phyloP scores from a whole-genome alignment of 2,888 invertebrate genomes.

The Pyrochroa serraticornis region DNA sequence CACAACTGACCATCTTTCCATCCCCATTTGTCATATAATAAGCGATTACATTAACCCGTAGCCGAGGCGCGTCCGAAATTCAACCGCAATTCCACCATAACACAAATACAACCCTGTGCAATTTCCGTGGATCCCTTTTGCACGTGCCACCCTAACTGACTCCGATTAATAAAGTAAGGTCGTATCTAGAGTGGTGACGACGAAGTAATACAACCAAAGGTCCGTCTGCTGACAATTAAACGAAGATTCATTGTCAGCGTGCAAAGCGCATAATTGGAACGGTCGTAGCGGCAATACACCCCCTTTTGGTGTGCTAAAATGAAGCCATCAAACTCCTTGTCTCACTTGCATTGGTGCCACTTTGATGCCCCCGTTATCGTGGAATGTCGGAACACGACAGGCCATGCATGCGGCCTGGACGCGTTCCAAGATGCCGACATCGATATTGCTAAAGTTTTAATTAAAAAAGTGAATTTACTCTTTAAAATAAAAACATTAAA shows the following conservation, averaged over 20 bases:
- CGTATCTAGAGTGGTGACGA: no score
- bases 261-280: slow-evolving; percentile 47
- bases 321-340: slow-evolving; percentile 34
- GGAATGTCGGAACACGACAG: neutral
- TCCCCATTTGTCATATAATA: no score
- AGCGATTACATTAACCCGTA: no score
- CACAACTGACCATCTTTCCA: no score
- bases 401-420: no score
- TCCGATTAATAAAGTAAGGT: no score
- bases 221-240: slow-evolving; percentile 43
- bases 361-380: slow-evolving; percentile 17
- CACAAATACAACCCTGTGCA: neutral
- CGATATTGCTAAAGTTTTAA: slow-evolving; percentile 29
- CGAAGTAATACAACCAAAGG: neutral
- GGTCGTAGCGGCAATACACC: slow-evolving; percentile 30
- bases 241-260: slow-evolving; percentile 44
- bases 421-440: slow-evolving; percentile 13
- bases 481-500: neutral
- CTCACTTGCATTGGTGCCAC: slow-evolving; percentile 28
- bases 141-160: slow-evolving; percentile 1
- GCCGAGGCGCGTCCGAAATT: no score
- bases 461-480: slow-evolving; percentile 10
- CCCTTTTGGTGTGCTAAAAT: slow-evolving; percentile 25
- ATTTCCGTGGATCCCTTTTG: neutral
- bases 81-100: neutral